Base-by-base conservation (phyloP, 2,113 vertebrate species). In the Telmatochromis bifrenatus region DNA sequence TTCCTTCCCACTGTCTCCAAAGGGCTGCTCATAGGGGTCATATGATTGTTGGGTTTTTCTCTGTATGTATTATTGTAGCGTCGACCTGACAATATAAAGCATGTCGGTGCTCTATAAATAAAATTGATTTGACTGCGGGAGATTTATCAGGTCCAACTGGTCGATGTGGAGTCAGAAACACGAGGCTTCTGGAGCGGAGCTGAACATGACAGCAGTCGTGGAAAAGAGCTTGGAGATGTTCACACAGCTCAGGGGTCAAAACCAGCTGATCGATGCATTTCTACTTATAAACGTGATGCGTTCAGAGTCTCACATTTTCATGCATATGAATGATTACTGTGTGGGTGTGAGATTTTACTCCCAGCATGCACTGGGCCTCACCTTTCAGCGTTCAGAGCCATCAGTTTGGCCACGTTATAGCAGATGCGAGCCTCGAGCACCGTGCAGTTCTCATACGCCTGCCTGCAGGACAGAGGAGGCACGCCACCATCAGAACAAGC, bases 341-440 rank as follows among this genome's bases (percentile, higher is more conserved):
- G 37, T 73, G 37, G 37, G 37, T 45, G 21, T 73, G 21, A 73
- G 21, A 28, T 11, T 26, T 47, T 4, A 28, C 42, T 73, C 39
- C 33, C 84, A 90, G 58, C 84, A 42, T 88, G 88, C 84, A 83
- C 68, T 7, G 55, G 42, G 17, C 14, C 84, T 88, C 68, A 93
- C 91, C 92, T 92, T 88, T 94, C 95, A 2, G 97, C 97, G 3
- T 98, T 98, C 0, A 99, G 97, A 77, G 97, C 95, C 98, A 99
- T 99, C 9, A 99, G 96, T 15, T 97, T 97, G 83, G 98, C 98
- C 92, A 99, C 98, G 1, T 99, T 98, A 92, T 99, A 99, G 89
- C 98, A 99, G 9, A 97, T 97, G 5, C 98, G 97, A 5, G 98
- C 98, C 93, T 99, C 98, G 37, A 98, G 96, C 11, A 99, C 98